Base-by-base conservation (phyloP, 2,113 vertebrate genomes). In the Caranx ignobilis region DNA sequence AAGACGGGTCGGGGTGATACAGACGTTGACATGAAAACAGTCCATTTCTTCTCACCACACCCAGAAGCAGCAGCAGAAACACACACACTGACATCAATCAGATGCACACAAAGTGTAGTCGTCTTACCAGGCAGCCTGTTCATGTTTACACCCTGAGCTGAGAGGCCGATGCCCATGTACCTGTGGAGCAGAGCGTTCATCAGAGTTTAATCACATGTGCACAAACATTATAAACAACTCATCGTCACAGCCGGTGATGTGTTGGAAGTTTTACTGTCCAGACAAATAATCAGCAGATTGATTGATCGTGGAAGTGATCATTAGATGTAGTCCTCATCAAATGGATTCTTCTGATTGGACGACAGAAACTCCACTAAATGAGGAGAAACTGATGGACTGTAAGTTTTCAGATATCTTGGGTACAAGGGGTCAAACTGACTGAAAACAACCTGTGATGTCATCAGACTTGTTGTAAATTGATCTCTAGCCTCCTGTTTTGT, bases 101-200 rank as follows among this genome's bases (percentile, higher is more conserved):
- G 50, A 52, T 2, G 54, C 52, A 83, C 75, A 55, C 13, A 37
- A 1, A 48, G 43, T 3, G 68, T 26, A 26, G 26, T 31, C 6
- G 3, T 78, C 92, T 94, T 97, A 99, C 98, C 98, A 91, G 98
- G 98, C 82, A 99, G 95, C 94, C 98, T 97, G 95, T 99, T 99
- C 98, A 99, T 99, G 93, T 99, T 99, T 85, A 99, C 98, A 85
- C 98, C 98, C 95, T 99, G 98, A 93, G 98, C 97, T 2, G 98
- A 99, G 74, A 99, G 97, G 73, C 98, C 98, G 79, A 99, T 99
- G 90, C 98, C 98, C 98, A 99, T 99, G 94, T 99, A 99, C 91
- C 98, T 99, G 96, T 43, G 45, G 47, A 43, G 37, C 57, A 89
- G 31, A 86, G 2, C 52, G 21, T 0, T 1, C 5, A 71, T 1